A percentile compares a stretch with the other conserved stretches of the same genome.
Conservation (phyloP, 2,113 vertebrate species). For the Podarcis muralis region DNA sequence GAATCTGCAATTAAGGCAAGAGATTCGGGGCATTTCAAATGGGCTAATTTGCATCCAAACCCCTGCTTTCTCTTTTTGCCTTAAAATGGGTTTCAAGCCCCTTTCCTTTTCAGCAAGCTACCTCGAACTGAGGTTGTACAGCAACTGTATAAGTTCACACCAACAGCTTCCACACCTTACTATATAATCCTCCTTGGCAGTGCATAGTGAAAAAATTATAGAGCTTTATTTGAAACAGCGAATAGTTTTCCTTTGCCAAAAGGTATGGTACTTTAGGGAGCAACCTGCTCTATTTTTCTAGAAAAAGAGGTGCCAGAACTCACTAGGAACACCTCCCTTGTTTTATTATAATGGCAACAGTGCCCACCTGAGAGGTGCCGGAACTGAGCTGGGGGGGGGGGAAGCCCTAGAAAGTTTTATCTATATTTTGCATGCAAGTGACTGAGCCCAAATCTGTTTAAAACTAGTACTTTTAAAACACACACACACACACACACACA, state of each 20-base stretch:
- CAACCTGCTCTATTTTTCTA: background rate
- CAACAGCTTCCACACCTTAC: slow-evolving; percentile 23
- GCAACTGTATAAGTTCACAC: slow-evolving; percentile 31
- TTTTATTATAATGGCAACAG: too few relatives aligned
- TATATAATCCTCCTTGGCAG: slow-evolving; percentile 31
- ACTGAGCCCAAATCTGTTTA: slow-evolving; percentile 18
- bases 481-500: too few relatives aligned
- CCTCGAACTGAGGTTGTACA: slow-evolving; percentile 51
- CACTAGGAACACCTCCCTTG: too few relatives aligned
- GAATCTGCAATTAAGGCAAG: slow-evolving; percentile 16
- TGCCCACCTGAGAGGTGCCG: too few relatives aligned
- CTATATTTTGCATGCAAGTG: background rate
- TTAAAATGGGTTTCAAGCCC: slow-evolving; percentile 25
- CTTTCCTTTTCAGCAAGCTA: slow-evolving; percentile 42
- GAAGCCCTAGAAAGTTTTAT: slow-evolving; percentile 28
- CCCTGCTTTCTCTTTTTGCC: slow-evolving; percentile 41
- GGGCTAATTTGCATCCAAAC: slow-evolving; percentile 47
- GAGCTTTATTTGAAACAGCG: slow-evolving; percentile 52
- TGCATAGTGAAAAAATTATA: slow-evolving; percentile 18
- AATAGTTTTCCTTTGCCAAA: slow-evolving; percentile 47
- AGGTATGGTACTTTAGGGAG: slow-evolving; percentile 52
- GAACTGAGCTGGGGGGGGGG: too few relatives aligned
- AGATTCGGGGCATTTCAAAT: slow-evolving; percentile 21
- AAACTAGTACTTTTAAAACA: slow-evolving; percentile 31
- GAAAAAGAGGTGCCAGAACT: too few relatives aligned